Evolutionary conservation across 2,113 vertebrate genomes (phyloP).

Genomic region (Sciurus niger): DNA sequence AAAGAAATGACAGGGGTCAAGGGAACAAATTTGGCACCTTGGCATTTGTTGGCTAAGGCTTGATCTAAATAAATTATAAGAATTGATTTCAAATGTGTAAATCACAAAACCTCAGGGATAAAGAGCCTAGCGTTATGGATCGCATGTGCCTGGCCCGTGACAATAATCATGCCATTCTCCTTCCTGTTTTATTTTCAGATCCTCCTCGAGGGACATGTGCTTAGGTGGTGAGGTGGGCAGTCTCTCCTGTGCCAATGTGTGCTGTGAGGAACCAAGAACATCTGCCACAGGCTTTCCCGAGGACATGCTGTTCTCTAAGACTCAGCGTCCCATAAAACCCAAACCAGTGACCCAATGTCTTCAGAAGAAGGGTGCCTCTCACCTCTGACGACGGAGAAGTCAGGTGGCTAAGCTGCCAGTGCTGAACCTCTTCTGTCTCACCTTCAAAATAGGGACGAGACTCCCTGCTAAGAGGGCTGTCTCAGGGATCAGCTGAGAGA

Average conservation of each 20-base stretch:
- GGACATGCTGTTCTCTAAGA: neutral
- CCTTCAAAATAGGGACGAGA: neutral
- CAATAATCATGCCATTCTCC: neutral
- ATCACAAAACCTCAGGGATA: neutral
- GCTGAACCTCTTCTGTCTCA: neutral
- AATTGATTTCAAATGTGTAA: neutral
- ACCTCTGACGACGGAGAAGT: neutral
- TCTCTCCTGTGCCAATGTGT: neutral
- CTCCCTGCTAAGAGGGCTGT: accelerated
- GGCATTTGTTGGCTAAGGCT: neutral
- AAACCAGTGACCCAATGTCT: too few relatives aligned
- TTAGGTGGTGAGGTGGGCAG: neutral
- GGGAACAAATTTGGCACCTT: neutral
- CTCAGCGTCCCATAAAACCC: neutral
- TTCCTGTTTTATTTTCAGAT: neutral
- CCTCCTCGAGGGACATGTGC: neutral
- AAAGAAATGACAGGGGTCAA: accelerated
- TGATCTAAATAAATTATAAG: neutral
- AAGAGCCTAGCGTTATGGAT: too few relatives aligned
- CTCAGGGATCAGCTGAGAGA: neutral
- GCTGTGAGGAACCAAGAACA: neutral
- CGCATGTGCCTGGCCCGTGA: neutral
- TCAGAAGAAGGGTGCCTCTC: neutral
- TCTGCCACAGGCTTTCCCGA: neutral
- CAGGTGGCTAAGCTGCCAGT: neutral